Evolutionary conservation across 2,113 vertebrate species (phyloP).

Genomic region (Calidris pygmaea): DNA sequence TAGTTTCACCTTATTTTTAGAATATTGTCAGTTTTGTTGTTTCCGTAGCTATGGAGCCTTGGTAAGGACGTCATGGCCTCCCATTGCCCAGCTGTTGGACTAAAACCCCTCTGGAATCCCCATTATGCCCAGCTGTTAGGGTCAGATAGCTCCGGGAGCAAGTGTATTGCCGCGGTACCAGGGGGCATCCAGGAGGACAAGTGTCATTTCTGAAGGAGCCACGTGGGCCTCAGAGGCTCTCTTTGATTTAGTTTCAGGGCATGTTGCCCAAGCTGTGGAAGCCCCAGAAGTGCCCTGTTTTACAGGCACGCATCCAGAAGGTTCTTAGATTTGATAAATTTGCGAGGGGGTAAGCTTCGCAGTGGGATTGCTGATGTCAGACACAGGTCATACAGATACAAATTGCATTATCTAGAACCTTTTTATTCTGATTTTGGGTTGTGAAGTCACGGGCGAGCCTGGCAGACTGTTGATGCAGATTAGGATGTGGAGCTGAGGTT

Average conservation of each 20-base stretch:
- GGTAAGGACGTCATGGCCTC: slow-evolving; percentile 75
- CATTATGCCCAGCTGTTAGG: slow-evolving; percentile 84
- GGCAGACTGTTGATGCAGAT: not conserved
- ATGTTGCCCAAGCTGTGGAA: not conserved
- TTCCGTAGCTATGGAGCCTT: slow-evolving; percentile 76
- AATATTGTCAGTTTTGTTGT: slow-evolving; percentile 80
- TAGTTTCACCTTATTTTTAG: slow-evolving; percentile 74
- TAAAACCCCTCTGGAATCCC: slow-evolving; percentile 77
- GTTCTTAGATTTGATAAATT: not conserved
- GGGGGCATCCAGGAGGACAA: not conserved
- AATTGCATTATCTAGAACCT: not conserved
- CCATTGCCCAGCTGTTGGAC: slow-evolving; percentile 82
- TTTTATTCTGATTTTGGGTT: not conserved
- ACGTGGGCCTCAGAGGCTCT: not conserved
- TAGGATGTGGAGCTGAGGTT: not conserved
- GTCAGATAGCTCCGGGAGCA: slow-evolving; percentile 69
- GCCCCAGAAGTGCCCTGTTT: not conserved
- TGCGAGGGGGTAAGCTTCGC: not conserved
- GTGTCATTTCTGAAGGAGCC: not conserved
- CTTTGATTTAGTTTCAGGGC: not conserved
- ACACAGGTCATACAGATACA: not conserved
- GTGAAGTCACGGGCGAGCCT: not conserved
- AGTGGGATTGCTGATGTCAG: not conserved
- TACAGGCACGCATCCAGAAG: not conserved
- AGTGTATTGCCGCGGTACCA: not conserved